Percentiles rank a stretch among this genome's conserved stretches.
Evolutionary conservation across 2,797 vertebrate genomes (phyloP).

Genomic region (Macropodus opercularis): DNA sequence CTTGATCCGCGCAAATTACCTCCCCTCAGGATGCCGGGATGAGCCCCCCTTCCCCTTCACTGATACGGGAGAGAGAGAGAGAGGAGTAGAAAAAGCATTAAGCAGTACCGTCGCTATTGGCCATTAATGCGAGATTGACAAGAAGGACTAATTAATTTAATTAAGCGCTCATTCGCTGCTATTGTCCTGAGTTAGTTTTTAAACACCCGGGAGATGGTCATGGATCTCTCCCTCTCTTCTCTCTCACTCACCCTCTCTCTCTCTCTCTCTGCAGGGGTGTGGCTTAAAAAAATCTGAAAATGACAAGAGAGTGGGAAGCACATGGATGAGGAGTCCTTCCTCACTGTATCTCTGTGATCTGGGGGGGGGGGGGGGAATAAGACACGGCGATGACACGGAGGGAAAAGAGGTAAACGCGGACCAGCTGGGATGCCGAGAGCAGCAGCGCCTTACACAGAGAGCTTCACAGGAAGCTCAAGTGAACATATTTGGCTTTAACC

Average conservation of each 20-base stretch:
- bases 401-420: conserved; percentile 44
- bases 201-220: conserved; percentile 85
- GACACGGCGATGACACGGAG: conserved; percentile 64
- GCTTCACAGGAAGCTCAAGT: conserved; percentile 44
- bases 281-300: conserved; percentile 74
- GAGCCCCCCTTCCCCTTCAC: conserved; percentile 84
- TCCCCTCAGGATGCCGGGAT: conserved; percentile 90
- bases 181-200: conserved; percentile 90
- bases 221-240: conserved; percentile 65
- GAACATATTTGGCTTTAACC: conserved; percentile 38
- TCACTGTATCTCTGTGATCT: conserved; percentile 77
- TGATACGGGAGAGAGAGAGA: conserved; percentile 64
- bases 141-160: conserved; percentile 96
- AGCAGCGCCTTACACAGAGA: conserved; percentile 21
- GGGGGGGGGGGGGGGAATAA: conserved; percentile 26
- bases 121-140: conserved; percentile 91
- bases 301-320: conserved; percentile 76
- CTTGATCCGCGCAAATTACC: conserved; percentile 95
- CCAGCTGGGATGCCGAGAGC: conserved; percentile 50
- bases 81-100: conserved; percentile 52
- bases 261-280: conserved; percentile 60
- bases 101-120: conserved; percentile 82
- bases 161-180: conserved; percentile 88
- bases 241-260: conserved; percentile 45
- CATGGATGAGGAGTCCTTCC: conserved; percentile 73